Conservation (phyloP, 1,140 invertebrate species). For the Musca vetustissima region DNA sequence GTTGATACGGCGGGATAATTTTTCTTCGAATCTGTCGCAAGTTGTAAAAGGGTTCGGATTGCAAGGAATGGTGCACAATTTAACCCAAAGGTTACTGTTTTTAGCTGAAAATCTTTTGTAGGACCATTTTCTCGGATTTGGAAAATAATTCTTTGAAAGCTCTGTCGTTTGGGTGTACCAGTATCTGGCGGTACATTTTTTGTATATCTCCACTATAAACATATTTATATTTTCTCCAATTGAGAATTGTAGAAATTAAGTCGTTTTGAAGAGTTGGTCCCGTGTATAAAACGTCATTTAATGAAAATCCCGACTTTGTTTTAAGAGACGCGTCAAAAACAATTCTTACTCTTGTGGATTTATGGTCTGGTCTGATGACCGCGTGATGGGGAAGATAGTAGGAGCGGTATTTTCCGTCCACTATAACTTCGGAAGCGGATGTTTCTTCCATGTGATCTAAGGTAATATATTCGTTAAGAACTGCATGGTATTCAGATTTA, state of each 20-base stretch:
- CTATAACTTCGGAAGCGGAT: not conserved
- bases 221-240: constrained; percentile 8
- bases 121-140: too few species aligned
- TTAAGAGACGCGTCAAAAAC: not conserved
- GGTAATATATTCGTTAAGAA: not conserved
- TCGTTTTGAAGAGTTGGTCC: not conserved
- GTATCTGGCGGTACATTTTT: not conserved
- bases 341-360: not conserved
- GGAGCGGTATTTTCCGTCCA: not conserved
- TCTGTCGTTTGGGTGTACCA: too few species aligned
- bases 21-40: too few species aligned
- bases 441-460: not conserved
- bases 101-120: too few species aligned
- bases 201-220: not conserved
- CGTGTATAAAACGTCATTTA: not conserved
- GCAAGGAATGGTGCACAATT: too few species aligned
- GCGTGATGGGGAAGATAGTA: constrained; percentile 14
- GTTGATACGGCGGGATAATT: too few species aligned
- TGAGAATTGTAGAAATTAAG: not conserved
- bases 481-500: not conserved
- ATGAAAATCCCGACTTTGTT: not conserved
- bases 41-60: too few species aligned
- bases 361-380: not conserved
- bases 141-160: too few species aligned
- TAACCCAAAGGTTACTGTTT: too few species aligned